Evolutionary conservation across 2,113 vertebrate genomes (phyloP).

Genomic region (Xerus inauris): DNA sequence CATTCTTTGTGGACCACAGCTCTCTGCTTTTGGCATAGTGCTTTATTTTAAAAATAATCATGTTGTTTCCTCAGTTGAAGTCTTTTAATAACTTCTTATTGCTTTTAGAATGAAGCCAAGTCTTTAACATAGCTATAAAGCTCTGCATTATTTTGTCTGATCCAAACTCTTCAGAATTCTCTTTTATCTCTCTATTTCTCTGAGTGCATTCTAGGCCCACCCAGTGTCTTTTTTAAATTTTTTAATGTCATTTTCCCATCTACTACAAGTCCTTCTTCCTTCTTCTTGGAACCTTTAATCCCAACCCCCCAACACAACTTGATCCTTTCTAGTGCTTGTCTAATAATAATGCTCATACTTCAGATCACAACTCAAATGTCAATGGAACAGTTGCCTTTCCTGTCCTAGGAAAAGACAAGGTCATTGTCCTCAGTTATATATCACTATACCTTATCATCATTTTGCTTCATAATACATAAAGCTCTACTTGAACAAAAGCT

Average conservation of each 20-base stretch:
- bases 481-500: not conserved
- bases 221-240: not conserved
- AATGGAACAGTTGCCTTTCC: not conserved
- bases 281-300: not conserved
- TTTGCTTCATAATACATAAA: not conserved
- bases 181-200: not conserved
- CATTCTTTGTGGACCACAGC: not conserved
- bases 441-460: not conserved
- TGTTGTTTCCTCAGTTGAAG: not conserved
- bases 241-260: not conserved
- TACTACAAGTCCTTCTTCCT: not conserved
- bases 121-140: not conserved
- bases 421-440: not conserved
- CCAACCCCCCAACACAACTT: not conserved
- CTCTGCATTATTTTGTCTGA: not conserved
- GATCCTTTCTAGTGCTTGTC: not conserved
- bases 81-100: not conserved
- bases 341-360: not conserved
- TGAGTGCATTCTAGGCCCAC: not conserved
- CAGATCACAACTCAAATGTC: not conserved
- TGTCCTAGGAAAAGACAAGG: not conserved
- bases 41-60: slow-evolving; percentile 22
- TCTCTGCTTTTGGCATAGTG: not conserved
- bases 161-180: not conserved
- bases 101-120: not conserved